Base-by-base conservation (phyloP, 2,797 vertebrate genomes). In the Astyanax mexicanus region DNA sequence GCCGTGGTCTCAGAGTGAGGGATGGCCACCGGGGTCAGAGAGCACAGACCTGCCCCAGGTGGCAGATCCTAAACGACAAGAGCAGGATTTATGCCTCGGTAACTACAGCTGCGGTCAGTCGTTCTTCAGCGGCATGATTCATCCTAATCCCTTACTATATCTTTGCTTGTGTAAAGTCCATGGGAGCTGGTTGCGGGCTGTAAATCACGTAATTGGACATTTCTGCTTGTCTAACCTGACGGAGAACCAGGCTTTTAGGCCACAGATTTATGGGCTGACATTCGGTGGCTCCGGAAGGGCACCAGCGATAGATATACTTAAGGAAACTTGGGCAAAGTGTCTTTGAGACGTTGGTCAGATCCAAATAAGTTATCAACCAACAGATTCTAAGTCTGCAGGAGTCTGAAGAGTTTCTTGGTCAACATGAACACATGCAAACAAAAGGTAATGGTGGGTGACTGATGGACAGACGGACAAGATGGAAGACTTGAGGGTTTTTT, bases 21-120 rank as follows among this genome's bases (percentile, higher is more conserved):
- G 87, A 85, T 89, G 87, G 83, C 68, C 54, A 70, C 65, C 75
- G 78, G 82, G 72, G 70, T 79, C 66, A 58, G 1, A 69, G 49
- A 37, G 62, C 58, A 35, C 54, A 27, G 64, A 40, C 64, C 58
- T 67, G 67, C 57, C 81, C 85, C 74, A 85, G 85, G 82, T 88
- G 87, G 87, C 83, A 83, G 65, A 81, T 85, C 81, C 85, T 82
- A 74, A 49, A 80, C 78, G 83, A 79, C 77, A 86, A 76, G 80
- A 27, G 7, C 74, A 68, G 68, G 75, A 80, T 80, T 79, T 79
- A 86, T 84, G 75, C 68, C 12, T 37, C 76, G 13, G 75, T 79
- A 70, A 71, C 76, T 78, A 66, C 80, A 86, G 80, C 85, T 83
- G 81, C 77, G 69, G 61, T 61, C 6, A 7, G 11, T 3, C 13